Evolutionary conservation across 2,888 invertebrate species (phyloP).

Genomic region (Drosophila fungiperda): DNA sequence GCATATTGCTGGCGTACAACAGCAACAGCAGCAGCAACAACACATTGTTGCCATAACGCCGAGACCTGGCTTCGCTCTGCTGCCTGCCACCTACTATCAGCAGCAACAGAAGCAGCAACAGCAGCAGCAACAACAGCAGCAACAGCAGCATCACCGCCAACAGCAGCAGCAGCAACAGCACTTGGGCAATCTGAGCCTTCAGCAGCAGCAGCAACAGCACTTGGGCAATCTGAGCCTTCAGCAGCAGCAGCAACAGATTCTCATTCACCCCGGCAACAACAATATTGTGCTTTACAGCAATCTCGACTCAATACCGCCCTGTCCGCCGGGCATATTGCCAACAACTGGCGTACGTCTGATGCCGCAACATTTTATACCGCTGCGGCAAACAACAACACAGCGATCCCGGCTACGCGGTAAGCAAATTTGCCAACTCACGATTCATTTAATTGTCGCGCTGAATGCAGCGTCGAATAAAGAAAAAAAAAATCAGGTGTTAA

Average conservation of each 20-base stretch:
- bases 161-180: constrained; percentile 52
- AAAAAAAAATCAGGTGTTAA: constrained; percentile 65
- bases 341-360: constrained; percentile 68
- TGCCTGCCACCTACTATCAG: constrained; percentile 60
- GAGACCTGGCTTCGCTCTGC: constrained; percentile 51
- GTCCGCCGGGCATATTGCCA: constrained; percentile 80
- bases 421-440: constrained; percentile 55
- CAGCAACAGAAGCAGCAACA: constrained; percentile 59
- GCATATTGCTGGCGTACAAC: constrained; percentile 43
- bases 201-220: constrained; percentile 50
- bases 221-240: constrained; percentile 62
- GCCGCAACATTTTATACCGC: constrained; percentile 82
- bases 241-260: constrained; percentile 76
- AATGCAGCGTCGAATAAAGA: constrained; percentile 1
- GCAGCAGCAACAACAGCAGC: constrained; percentile 50
- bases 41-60: constrained; percentile 59
- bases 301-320: constrained; percentile 80
- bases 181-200: too few relatives aligned
- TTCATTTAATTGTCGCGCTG: constrained; percentile 60
- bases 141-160: constrained; percentile 57
- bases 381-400: constrained; percentile 71
- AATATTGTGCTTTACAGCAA: constrained; percentile 84
- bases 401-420: constrained; percentile 83
- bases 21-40: constrained; percentile 53
- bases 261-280: constrained; percentile 82